Percentiles rank a stretch among this genome's conserved stretches.
These are phyloP conservation scores for Zeuzera pyrina DNA, from an alignment of 2,888 invertebrate genomes.

Conservation along the genomic window DNA sequence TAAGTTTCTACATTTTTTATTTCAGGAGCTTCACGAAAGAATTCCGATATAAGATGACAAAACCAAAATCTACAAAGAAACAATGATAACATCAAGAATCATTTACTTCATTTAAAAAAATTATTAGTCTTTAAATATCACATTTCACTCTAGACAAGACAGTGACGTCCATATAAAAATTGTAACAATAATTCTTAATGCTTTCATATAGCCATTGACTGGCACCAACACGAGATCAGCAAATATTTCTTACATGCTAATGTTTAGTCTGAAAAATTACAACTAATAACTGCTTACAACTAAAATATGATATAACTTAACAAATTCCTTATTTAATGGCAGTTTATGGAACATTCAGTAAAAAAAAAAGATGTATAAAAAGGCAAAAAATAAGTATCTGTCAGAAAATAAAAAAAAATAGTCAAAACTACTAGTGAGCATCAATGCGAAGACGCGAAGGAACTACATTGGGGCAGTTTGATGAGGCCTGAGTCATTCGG, in stretches of 20 bases:
- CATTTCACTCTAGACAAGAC: slow-evolving; percentile 68
- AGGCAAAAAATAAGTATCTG: slow-evolving; percentile 33
- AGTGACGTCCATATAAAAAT: slow-evolving; percentile 69
- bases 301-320: slow-evolving; percentile 56
- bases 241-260: slow-evolving; percentile 50
- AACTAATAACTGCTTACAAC: slow-evolving; percentile 57
- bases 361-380: slow-evolving; percentile 46
- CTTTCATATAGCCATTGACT: slow-evolving; percentile 61
- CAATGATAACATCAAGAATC: slow-evolving; percentile 71
- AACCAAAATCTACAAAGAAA: slow-evolving; percentile 30
- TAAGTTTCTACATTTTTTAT: too few relatives aligned
- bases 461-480: slow-evolving; percentile 44
- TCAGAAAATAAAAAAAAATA: slow-evolving; percentile 9
- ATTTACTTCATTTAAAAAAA: slow-evolving; percentile 55
- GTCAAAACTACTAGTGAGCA: slow-evolving; percentile 31
- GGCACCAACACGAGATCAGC: slow-evolving; percentile 69
- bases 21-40: slow-evolving; percentile 69
- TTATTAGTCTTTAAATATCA: slow-evolving; percentile 68
- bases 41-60: slow-evolving; percentile 64
- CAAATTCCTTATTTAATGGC: slow-evolving; percentile 57
- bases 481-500: slow-evolving; percentile 50
- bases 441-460: slow-evolving; percentile 37
- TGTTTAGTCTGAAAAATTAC: slow-evolving; percentile 53
- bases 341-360: slow-evolving; percentile 53
- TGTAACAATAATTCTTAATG: slow-evolving; percentile 70